Percentiles rank a stretch among this genome's conserved stretches.
Conservation (phyloP, 2,113 vertebrate species). For the Serinus canaria region DNA sequence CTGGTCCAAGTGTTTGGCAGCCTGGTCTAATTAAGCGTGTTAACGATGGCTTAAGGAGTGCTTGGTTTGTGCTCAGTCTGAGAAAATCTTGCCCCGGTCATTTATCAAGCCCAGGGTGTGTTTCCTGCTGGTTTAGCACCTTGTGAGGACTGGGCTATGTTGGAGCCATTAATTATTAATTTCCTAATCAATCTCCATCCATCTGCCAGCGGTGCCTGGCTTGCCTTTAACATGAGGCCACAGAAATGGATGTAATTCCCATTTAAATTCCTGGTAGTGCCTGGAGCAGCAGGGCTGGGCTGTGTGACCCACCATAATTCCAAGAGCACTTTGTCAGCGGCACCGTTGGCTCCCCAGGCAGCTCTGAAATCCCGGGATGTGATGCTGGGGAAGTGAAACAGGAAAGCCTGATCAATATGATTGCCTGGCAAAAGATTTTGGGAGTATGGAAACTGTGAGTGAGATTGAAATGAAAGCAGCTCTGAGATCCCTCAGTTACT, state of each 20-base stretch:
- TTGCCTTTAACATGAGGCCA: fast-evolving
- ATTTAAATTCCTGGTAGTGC: fast-evolving
- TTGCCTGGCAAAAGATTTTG: too few relatives aligned
- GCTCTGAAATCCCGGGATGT: neutral
- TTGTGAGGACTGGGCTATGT: fast-evolving
- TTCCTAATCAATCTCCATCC: neutral
- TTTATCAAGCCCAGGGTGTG: neutral
- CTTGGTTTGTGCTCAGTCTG: neutral
- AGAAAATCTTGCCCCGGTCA: neutral
- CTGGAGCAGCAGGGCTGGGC: fast-evolving
- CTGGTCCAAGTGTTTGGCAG: neutral
- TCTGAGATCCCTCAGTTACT: too few relatives aligned
- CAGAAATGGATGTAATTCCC: neutral
- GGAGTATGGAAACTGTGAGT: too few relatives aligned
- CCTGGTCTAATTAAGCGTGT: neutral
- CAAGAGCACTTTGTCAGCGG: fast-evolving
- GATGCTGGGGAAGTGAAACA: too few relatives aligned
- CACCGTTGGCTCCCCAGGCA: fast-evolving
- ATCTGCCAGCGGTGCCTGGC: fast-evolving
- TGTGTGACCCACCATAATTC: fast-evolving
- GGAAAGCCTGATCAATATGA: too few relatives aligned
- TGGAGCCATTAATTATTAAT: neutral
- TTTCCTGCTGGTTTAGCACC: neutral
- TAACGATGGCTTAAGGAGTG: neutral
- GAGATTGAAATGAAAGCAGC: too few relatives aligned